phyloP scores from a whole-genome alignment of 2,888 invertebrate genomes.

The Baccha elongata region DNA sequence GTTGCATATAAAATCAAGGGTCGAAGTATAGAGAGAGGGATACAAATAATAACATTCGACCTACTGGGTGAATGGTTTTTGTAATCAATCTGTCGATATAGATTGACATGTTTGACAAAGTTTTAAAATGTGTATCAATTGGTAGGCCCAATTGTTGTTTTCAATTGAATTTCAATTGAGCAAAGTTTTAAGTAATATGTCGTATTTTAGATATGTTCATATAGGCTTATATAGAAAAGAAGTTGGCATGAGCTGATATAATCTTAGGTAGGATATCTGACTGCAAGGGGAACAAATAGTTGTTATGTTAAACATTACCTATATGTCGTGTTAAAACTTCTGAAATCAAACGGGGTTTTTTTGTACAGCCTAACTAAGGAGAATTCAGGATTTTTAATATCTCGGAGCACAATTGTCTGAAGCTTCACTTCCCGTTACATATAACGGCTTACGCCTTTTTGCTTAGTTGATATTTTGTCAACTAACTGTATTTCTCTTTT shows the following conservation, averaged over 20 bases:
- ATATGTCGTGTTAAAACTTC: no score
- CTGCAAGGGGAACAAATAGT: no score
- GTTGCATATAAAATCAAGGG: slow-evolving; percentile 24
- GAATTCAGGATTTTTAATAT: no score
- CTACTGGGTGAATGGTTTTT: slow-evolving; percentile 30
- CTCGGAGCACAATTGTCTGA: no score
- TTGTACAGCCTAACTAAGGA: no score
- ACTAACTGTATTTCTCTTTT: no score
- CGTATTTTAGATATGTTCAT: slow-evolving; percentile 23
- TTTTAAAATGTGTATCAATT: slow-evolving; percentile 27
- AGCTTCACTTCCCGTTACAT: no score
- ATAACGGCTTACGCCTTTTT: no score
- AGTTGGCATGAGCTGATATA: not conserved
- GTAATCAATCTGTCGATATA: slow-evolving; percentile 64
- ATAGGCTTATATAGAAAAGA: not conserved
- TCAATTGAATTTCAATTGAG: slow-evolving; percentile 54
- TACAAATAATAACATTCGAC: slow-evolving; percentile 61
- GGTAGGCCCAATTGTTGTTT: not conserved
- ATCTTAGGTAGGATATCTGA: not conserved
- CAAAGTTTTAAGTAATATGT: slow-evolving; percentile 27
- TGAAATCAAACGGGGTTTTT: no score
- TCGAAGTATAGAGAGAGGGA: not conserved
- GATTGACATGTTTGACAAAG: slow-evolving; percentile 66
- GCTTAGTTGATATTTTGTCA: no score
- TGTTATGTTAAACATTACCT: no score